Evolutionary conservation across 2,797 vertebrate species (phyloP).

Genomic region (Alauda arvensis): DNA sequence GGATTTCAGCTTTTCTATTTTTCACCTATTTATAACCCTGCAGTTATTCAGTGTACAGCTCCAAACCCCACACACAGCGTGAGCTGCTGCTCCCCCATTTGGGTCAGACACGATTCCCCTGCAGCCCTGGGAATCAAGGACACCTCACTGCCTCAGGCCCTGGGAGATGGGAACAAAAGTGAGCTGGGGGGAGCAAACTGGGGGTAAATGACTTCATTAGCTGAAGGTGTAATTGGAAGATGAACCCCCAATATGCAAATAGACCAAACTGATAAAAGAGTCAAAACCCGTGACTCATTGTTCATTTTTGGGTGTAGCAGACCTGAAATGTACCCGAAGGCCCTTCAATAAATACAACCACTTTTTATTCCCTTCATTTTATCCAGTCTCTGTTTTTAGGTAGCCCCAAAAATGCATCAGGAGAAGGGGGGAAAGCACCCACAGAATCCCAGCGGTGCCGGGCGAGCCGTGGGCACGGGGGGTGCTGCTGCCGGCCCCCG

Average conservation of each 20-base stretch:
- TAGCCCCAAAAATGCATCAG: not conserved
- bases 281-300: accelerated
- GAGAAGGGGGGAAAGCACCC: not conserved
- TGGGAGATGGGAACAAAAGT: not conserved
- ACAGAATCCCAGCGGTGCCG: accelerated
- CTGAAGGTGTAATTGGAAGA: not conserved
- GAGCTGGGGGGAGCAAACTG: too few relatives aligned
- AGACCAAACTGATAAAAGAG: not conserved
- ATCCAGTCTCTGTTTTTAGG: not conserved
- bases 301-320: not conserved
- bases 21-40: not conserved
- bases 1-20: not conserved
- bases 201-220: not conserved
- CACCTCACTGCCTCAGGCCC: not conserved
- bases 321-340: not conserved
- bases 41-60: not conserved
- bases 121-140: not conserved
- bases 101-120: not conserved
- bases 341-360: not conserved
- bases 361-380: not conserved
- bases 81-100: not conserved
- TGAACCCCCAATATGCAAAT: not conserved
- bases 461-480: not conserved
- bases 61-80: accelerated
- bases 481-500: too few relatives aligned